A percentile compares a stretch with the other conserved stretches of the same genome.
phyloP scores from a whole-genome alignment of 2,113 vertebrate species.

The Miniopterus natalensis region DNA sequence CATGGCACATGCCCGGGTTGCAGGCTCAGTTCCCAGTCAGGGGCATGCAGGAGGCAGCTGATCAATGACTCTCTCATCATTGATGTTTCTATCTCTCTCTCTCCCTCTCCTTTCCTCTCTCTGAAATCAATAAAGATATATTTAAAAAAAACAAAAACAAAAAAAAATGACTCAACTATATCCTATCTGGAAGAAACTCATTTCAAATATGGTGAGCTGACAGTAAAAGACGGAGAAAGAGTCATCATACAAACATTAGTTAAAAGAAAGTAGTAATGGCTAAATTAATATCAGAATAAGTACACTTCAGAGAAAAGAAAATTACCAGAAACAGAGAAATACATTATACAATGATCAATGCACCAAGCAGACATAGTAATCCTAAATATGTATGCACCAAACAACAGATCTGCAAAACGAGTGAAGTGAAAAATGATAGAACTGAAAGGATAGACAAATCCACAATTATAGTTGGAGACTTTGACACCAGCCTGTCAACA shows the following conservation, averaged over 20 bases:
- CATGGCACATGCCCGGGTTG: no score
- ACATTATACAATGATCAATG: background rate
- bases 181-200: background rate
- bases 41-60: no score
- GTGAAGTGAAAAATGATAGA: slow-evolving; percentile 12
- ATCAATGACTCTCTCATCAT: no score
- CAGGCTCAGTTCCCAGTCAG: no score
- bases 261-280: background rate
- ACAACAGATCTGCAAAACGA: background rate
- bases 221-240: background rate
- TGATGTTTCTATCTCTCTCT: no score
- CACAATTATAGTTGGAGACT: background rate
- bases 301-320: background rate
- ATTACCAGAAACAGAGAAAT: slow-evolving; percentile 8
- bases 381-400: background rate
- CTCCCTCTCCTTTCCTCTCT: no score
- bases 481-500: background rate
- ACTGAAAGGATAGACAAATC: background rate
- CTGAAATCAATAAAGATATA: no score
- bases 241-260: background rate
- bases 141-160: no score
- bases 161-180: background rate
- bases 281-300: background rate
- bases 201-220: background rate
- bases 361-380: background rate